Base-by-base conservation (phyloP, 2,113 vertebrate genomes). In the Orientallactaga bullata region DNA sequence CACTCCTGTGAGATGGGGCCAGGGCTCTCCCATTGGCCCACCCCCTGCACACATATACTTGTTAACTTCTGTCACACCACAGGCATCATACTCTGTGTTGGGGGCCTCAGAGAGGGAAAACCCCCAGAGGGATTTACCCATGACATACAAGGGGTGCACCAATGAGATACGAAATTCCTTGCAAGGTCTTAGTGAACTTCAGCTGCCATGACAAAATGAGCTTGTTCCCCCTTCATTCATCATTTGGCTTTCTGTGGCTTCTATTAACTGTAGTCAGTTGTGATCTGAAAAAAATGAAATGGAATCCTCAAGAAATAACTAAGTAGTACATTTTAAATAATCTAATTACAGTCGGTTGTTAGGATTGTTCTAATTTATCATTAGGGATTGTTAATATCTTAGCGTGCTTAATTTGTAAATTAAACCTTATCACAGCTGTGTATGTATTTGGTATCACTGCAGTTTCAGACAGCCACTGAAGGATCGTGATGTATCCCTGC, bases 21-120 rank as follows among this genome's bases (percentile, higher is more conserved):
- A 3, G 0, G 12, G 9, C n/a, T 26, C 23, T 85, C 21, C 20
- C 42, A 17, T 20, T 3, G 2, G 1, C 58, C 20, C 17, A 28
- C 30, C 58, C 17, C 69, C 4, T 18, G 5, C 37, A 0, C 9
- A 6, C 17, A 7, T 7, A 20, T 37, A 12, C 55, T 55, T 17
- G 1, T 2, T 7, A 47, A 47, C 42, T 30, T 63, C n/a, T 4
- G 0, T 32, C 21, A 51, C 13, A 1, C 0, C 0, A 2, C 51
- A 47, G n/a, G 35, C 2, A 0, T 47, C n/a, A 42, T 1, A 10
- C 30, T 12, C 23, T 37, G 23, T 30, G 32, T 23, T 17, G 24
- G n/a, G n/a, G 4, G 55, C n/a, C 60, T 7, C 6, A 47, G 26
- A 60, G 0, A 3, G 68, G 2, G 16, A 68, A 24, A 6, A 66